Base-by-base conservation (phyloP, 2,888 invertebrate genomes). In the Miltochrista miniata region DNA sequence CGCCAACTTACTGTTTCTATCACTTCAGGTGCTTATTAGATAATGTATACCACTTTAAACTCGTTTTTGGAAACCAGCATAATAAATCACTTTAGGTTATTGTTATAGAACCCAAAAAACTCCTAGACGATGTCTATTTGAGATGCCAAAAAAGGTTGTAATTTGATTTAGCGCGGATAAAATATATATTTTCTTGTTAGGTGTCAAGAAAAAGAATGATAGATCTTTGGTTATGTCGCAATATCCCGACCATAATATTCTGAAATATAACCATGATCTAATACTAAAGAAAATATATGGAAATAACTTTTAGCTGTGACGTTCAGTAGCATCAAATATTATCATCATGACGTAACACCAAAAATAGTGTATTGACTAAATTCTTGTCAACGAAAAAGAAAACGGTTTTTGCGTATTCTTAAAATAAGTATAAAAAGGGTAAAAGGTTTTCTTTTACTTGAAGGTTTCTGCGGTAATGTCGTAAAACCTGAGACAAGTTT, bases 371-470 rank as follows among this genome's bases (percentile, higher is more conserved):
- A 58, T 41, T 29, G 39, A 48, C 38, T 2, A 44, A 51, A 48
- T 51, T 51, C 48, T 33, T 24, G 33, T 33, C 48, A 48, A 51
- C 45, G 34, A 54, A 62, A 52, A 59, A 64, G 68, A n/a, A 18
- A 18, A 33, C 55, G 42, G 59, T 70, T 69, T 59, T 48, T n/a
- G n/a, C n/a, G n/a, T 64, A 58, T 63, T 65, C 68, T 72, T 72
- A 74, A 73, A 63, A 51, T n/a, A 51, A 43, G 60, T 54, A 64
- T 64, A 57, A 54, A 64, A 45, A 53, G 56, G 58, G 58, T 61
- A 63, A 72, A 68, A 51, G 51, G 60, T 68, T 70, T 71, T 65
- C 52, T 48, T 58, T 66, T 55, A 62, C 45, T 39, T 46, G 15
- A 43, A 68, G 56, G 65, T 54, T 65, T 70, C 66, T 54, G 64